Evolutionary conservation across 2,113 vertebrate genomes (phyloP).

Genomic region (Neofelis nebulosa): DNA sequence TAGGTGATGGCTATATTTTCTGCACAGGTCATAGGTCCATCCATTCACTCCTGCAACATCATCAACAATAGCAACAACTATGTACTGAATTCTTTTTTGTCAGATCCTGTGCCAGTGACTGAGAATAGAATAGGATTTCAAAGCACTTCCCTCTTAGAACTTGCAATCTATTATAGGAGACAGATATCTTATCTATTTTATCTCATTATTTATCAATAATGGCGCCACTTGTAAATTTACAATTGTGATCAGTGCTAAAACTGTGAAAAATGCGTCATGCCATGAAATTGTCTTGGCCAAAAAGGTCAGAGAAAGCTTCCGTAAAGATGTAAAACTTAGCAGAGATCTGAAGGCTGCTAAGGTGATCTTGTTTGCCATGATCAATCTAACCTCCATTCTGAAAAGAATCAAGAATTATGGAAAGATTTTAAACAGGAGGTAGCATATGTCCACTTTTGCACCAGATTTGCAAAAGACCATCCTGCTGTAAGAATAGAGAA

Average conservation of each 20-base stretch:
- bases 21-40: not conserved
- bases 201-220: not conserved
- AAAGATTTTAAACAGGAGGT: not conserved
- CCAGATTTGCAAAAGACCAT: not conserved
- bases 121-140: not conserved
- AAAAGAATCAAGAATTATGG: conserved; percentile 20
- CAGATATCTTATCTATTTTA: not conserved
- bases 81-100: not conserved
- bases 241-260: not conserved
- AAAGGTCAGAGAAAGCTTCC: not conserved
- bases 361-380: not conserved
- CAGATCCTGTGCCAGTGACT: not conserved
- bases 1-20: not conserved
- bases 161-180: not conserved
- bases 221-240: not conserved
- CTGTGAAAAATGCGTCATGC: not conserved
- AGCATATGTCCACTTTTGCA: not conserved
- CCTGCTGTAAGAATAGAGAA: not conserved
- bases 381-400: not conserved
- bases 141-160: not conserved
- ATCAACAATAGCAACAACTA: not conserved
- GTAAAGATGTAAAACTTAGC: not conserved
- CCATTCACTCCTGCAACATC: not conserved
- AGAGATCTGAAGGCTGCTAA: not conserved
- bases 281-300: not conserved